Conservation (phyloP, 2,113 vertebrate genomes). For the Zeus faber region DNA sequence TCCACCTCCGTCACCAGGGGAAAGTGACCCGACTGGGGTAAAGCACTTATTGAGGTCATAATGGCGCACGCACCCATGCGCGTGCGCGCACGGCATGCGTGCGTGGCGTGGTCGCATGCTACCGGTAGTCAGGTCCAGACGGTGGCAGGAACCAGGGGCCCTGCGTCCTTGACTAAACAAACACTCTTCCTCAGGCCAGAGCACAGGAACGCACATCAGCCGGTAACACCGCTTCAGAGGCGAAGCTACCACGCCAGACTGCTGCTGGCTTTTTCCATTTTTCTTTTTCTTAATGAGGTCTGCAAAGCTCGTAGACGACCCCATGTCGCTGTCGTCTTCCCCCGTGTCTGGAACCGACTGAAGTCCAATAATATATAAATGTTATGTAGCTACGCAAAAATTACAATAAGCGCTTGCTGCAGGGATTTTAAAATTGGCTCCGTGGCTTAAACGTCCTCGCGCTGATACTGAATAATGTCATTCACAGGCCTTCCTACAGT, state of each 20-base stretch:
- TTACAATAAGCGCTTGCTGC: too few species aligned
- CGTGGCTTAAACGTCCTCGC: too few species aligned
- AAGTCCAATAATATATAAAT: too few species aligned
- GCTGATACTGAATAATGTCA: too few species aligned
- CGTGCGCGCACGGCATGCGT: background rate
- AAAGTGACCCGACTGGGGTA: too few species aligned
- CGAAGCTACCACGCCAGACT: conserved; percentile 4
- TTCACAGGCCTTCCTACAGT: too few species aligned
- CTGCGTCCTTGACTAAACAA: conserved; percentile 46
- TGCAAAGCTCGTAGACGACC: background rate
- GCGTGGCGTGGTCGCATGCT: conserved; percentile 34
- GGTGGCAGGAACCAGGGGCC: conserved; percentile 35
- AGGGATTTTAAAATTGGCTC: too few species aligned
- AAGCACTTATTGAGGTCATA: conserved; percentile 21
- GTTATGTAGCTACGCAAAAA: too few species aligned
- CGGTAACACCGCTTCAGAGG: conserved; percentile 36
- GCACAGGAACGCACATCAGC: conserved; percentile 31
- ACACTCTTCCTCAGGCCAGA: conserved; percentile 42
- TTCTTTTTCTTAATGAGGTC: too few species aligned
- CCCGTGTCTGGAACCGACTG: background rate
- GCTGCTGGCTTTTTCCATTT: conserved; percentile 9
- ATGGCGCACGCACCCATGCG: background rate
- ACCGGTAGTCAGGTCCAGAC: conserved; percentile 24
- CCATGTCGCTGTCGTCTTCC: conserved; percentile 6
- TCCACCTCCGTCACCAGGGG: too few species aligned